A percentile compares a stretch with the other conserved stretches of the same genome.
Evolutionary conservation across 2,888 invertebrate genomes (phyloP).

Genomic region (Campoplex capitator): DNA sequence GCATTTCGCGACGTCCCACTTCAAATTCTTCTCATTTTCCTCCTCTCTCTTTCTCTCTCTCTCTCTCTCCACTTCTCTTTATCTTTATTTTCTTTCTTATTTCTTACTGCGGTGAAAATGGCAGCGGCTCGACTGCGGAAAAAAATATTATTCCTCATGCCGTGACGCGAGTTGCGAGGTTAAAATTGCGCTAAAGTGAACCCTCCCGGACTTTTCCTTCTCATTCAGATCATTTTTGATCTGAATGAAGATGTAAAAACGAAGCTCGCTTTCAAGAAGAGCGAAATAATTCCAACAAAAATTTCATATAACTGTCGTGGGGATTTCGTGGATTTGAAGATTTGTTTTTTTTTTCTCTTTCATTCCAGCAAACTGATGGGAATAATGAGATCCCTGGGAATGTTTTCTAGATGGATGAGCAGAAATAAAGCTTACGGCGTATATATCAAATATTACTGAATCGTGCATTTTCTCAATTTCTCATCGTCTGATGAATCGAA

Average conservation of each 20-base stretch:
- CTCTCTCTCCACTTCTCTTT: neutral
- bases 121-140: constrained; percentile 53
- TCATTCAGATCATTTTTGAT: constrained; percentile 30
- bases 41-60: neutral
- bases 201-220: constrained; percentile 25
- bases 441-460: neutral
- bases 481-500: neutral
- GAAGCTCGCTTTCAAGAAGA: constrained; percentile 72
- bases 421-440: neutral
- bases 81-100: constrained; percentile 25
- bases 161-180: constrained; percentile 68
- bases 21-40: neutral
- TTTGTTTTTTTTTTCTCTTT: constrained; percentile 23
- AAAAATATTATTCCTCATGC: constrained; percentile 82
- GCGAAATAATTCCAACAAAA: constrained; percentile 83
- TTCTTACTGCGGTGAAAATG: constrained; percentile 30
- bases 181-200: constrained; percentile 41
- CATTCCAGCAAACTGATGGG: neutral
- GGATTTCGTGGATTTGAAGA: constrained; percentile 57
- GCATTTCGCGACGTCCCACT: constrained; percentile 39
- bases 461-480: neutral
- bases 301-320: constrained; percentile 83
- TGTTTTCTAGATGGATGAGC: constrained; percentile 21
- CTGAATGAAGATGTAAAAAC: constrained; percentile 54
- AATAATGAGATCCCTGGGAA: neutral